Evolutionary conservation across 92 coral and sea anemone species (phyloP), one percentile per base, ranked within the genome.

Genomic region (Palythoa grandis): DNA sequence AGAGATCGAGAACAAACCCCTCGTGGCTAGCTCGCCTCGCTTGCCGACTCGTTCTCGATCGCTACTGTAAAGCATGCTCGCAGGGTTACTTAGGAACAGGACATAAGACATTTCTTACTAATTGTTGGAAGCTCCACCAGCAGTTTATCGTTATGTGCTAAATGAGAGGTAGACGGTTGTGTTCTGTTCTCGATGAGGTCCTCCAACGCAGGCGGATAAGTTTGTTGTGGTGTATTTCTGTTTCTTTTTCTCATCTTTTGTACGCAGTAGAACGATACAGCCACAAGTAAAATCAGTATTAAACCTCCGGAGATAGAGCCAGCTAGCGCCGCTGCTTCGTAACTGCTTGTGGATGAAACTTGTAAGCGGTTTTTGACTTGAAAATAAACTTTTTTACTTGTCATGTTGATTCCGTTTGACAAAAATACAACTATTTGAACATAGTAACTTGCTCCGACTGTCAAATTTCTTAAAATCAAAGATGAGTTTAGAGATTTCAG

Each of bases 131-230:
- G 85, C 22, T 80, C 85, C 17, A 39, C 73, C 35, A 80, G 17
- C 13, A 65, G 43, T 29, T 80, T 80, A 35, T 65, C 40, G 48
- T 66, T 47, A 40, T 66, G 58, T 43, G 74, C 50, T 39, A 37
- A 8, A 35, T 17, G 60, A 38, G 74, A 22, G 1, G 61, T 1
- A 17, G 43, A 2, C 0, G 85, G 72, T 8, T 65, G 85, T 19
- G 83, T 50, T 75, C 93, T 88, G 87, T 87, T 84, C 75, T 94
- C 98, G 38, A 94, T 91, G 2, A 90, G 88, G 79, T 94, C 94
- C 76, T 91, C 89, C 47, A 88, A 40, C 0, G 58, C 57, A 3
- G 85, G 74, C 19, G 85, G 85, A 14, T 80, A 80, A 1, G 73
- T 53, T 47, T 80, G 85, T 37, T 80, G 75, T 13, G 60, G 47